Conservation (phyloP, 1,140 invertebrate species). For the Anoplophora glabripennis region DNA sequence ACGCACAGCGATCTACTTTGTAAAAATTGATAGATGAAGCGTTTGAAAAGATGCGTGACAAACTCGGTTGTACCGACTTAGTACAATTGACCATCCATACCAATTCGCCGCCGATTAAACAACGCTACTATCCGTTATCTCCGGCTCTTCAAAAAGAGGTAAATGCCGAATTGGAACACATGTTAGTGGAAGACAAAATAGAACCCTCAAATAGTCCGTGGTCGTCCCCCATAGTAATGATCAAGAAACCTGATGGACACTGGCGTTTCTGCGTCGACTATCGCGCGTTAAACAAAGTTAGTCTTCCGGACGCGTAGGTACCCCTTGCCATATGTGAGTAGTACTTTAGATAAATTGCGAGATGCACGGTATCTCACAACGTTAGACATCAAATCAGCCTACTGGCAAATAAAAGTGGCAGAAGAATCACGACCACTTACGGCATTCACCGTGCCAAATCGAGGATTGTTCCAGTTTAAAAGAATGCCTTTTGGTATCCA, state of each 20-base stretch:
- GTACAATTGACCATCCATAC: not conserved
- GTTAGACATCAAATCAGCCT: conserved; percentile 40
- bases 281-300: conserved; percentile 6
- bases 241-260: conserved; percentile 37
- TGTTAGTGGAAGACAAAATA: conserved; percentile 36
- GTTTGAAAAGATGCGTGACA: not conserved
- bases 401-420: conserved; percentile 49
- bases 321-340: conserved; percentile 14
- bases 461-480: conserved; percentile 27
- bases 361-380: conserved; percentile 37
- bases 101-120: conserved; percentile 1
- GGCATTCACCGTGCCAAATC: conserved; percentile 45
- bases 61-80: conserved; percentile 7
- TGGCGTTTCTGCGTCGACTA: conserved; percentile 42
- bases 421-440: conserved; percentile 44
- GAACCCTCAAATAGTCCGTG: conserved; percentile 36
- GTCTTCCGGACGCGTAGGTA: conserved; percentile 8
- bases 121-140: conserved; percentile 9
- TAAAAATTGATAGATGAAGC: not conserved
- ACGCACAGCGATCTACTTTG: not conserved
- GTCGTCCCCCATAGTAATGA: conserved; percentile 49
- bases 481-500: conserved; percentile 43
- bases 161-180: conserved; percentile 15
- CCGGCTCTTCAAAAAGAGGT: conserved; percentile 10
- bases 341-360: conserved; percentile 35